Percentiles rank a stretch among this genome's conserved stretches.
Evolutionary conservation across 2,113 vertebrate species (phyloP).

Genomic region (Megalops atlanticus): DNA sequence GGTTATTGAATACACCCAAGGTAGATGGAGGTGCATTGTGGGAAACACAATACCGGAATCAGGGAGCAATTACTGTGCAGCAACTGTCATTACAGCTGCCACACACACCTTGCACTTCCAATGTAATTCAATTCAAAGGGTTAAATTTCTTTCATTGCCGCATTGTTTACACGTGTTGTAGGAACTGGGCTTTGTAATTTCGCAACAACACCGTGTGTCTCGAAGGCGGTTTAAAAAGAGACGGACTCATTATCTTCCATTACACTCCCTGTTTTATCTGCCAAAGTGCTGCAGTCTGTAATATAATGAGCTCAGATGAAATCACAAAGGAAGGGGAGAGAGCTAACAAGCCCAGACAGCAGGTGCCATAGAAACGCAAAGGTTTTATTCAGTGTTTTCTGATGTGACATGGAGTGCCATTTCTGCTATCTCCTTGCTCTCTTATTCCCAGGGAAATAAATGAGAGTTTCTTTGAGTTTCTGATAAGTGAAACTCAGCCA

Average conservation of each 20-base stretch:
- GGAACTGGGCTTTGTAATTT: conserved; percentile 41
- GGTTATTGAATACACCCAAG: background rate
- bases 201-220: conserved; percentile 39
- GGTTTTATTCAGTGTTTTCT: conserved; percentile 20
- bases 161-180: conserved; percentile 23
- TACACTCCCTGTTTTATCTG: conserved; percentile 58
- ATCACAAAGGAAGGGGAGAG: conserved; percentile 52
- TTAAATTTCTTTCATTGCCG: background rate
- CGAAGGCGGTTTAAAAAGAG: conserved; percentile 49
- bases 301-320: conserved; percentile 60
- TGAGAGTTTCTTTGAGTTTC: background rate
- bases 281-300: conserved; percentile 53
- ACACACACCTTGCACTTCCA: background rate
- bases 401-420: conserved; percentile 10
- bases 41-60: background rate
- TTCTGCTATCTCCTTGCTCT: conserved; percentile 2
- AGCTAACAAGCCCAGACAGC: conserved; percentile 47
- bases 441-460: conserved; percentile 8
- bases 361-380: conserved; percentile 50
- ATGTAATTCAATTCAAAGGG: background rate
- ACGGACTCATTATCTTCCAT: conserved; percentile 67
- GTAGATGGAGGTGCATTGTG: background rate
- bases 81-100: background rate
- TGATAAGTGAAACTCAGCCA: background rate
- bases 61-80: background rate